Evolutionary conservation across 2,888 invertebrate genomes (phyloP).

Genomic region (Hyposoter dolosus): DNA sequence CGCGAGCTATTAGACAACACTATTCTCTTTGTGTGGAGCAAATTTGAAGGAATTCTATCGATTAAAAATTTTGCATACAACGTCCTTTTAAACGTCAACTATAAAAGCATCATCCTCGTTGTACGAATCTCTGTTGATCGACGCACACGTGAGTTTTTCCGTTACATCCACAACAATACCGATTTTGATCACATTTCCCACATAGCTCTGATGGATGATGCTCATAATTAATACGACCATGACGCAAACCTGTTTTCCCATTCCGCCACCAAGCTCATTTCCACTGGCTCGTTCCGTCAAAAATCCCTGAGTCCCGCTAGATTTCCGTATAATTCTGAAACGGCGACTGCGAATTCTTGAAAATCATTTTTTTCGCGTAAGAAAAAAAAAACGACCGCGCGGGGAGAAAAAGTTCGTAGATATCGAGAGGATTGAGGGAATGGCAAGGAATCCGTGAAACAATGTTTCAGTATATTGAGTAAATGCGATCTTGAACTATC

Average conservation of each 20-base stretch:
- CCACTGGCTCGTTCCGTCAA: background rate
- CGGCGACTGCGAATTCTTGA: too few species aligned
- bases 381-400: background rate
- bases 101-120: background rate
- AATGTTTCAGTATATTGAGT: background rate
- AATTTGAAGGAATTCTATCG: too few species aligned
- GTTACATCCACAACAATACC: background rate
- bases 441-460: background rate
- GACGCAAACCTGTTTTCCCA: slow-evolving; percentile 5
- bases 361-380: too few species aligned
- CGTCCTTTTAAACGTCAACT: too few species aligned
- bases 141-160: slow-evolving; percentile 23
- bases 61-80: too few species aligned
- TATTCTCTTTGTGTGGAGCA: too few species aligned
- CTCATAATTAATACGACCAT: slow-evolving; percentile 25
- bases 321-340: too few species aligned
- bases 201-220: background rate
- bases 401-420: background rate
- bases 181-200: background rate
- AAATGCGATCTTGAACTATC: slow-evolving; percentile 55
- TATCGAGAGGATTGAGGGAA: background rate
- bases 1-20: too few species aligned
- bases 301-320: background rate
- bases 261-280: background rate
- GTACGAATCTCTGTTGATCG: background rate